Base-by-base conservation (phyloP, 2,113 vertebrate genomes). In the Nothoprocta perdicaria region DNA sequence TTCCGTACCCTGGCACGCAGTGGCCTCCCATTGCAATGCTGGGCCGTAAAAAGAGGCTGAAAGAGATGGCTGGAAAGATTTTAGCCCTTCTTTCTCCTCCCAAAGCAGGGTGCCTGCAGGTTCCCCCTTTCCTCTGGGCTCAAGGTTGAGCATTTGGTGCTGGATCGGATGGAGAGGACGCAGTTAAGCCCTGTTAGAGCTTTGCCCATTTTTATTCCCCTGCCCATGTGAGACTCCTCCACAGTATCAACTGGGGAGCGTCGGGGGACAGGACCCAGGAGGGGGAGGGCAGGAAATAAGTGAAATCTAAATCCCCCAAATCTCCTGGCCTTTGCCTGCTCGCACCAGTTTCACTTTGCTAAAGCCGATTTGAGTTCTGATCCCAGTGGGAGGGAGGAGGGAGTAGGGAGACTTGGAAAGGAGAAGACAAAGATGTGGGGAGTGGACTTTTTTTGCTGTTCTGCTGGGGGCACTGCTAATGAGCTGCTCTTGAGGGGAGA, bases 341-440 rank as follows among this genome's bases (percentile, higher is more conserved):
- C 4, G 55, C 94, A 97, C 96, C 90, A 81, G 95, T 96, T 97
- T 97, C 96, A 92, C 93, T 96, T 95, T 94, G 91, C 83, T 97
- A 96, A 96, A 96, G 95, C 94, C 65, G 95, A 96, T 97, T 96
- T 97, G 90, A 96, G 93, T 88, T 84, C 95, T 96, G 92, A 96
- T 96, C 96, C 93, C 78, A 80, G 66, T 1, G 1, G 62, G 86
- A 91, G 65, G 85, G 88, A 95, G 92, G 78, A 90, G 86, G 71
- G 92, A 93, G 84, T 52, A 88, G 62, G 82, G 55, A 88, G 80
- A 78, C 66, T 61, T 60, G 55, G 68, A 89, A 85, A 88, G 45
- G 80, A 84, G 75, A 92, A 93, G 81, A 62, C 65, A 89, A 94
- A 83, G 81, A 73, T 11, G 2, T 1, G 2, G 66, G 73, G n/a